Conservation (phyloP, 2,113 vertebrate genomes). For the Sprattus sprattus region DNA sequence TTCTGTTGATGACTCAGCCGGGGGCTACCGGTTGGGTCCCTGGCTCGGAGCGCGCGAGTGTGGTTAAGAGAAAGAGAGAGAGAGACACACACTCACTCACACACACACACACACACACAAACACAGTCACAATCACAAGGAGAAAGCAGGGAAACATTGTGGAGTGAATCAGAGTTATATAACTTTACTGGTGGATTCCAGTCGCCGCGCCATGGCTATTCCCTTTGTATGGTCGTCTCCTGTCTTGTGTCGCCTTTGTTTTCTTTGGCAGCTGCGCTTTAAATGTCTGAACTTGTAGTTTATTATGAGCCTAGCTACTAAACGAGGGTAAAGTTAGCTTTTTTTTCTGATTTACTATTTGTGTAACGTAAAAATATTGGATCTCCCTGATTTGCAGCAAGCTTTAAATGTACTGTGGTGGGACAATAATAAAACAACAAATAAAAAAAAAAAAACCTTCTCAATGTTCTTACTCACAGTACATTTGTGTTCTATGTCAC, state of each 20-base stretch:
- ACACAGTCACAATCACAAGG: neutral
- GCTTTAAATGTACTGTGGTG: neutral
- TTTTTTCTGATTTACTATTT: neutral
- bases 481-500: neutral
- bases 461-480: neutral
- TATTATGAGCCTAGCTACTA: neutral
- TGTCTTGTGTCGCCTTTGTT: neutral
- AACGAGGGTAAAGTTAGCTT: neutral
- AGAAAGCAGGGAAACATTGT: neutral
- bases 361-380: neutral
- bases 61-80: neutral
- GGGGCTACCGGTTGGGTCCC: neutral
- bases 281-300: neutral
- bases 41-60: neutral
- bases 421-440: neutral
- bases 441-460: neutral
- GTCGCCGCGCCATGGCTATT: neutral
- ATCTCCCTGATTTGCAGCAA: neutral
- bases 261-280: neutral
- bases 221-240: neutral
- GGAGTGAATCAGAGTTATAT: neutral
- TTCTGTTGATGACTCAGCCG: neutral
- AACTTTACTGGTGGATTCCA: constrained; percentile 12
- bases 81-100: neutral
- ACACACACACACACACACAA: neutral